A percentile compares a stretch with the other conserved stretches of the same genome.
These are phyloP conservation scores for Ephestia elutella DNA, from an alignment of 1,140 invertebrate genomes.

Conservation along the genomic window DNA sequence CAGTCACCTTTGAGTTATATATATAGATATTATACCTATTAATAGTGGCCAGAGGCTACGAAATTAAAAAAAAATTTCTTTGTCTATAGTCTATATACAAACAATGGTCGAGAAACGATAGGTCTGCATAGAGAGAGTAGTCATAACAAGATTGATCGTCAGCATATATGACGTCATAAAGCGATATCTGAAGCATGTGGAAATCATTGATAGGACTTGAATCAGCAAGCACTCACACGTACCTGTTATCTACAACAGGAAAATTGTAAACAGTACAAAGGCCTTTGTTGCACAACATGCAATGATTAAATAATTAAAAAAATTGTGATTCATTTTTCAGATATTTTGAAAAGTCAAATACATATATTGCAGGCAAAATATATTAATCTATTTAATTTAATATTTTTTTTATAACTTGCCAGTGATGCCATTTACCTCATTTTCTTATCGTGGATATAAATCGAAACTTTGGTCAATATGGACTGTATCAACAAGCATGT, in stretches of 20 bases:
- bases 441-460: too few species aligned
- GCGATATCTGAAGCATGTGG: background rate
- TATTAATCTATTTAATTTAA: too few species aligned
- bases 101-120: background rate
- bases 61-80: too few species aligned
- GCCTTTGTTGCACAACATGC: background rate
- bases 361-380: too few species aligned
- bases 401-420: too few species aligned
- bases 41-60: too few species aligned
- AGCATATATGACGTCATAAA: background rate
- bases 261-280: background rate
- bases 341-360: background rate
- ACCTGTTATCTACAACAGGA: background rate
- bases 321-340: background rate
- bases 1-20: too few species aligned
- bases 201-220: slow-evolving; percentile 3
- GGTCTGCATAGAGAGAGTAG: background rate
- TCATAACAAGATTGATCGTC: background rate
- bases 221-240: slow-evolving; percentile 1
- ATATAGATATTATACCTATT: too few species aligned
- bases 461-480: too few species aligned
- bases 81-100: too few species aligned
- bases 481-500: too few species aligned
- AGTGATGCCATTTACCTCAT: too few species aligned
- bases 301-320: background rate